Evolutionary conservation across 2,888 invertebrate species (phyloP).

Genomic region (Tridacna gigas): DNA sequence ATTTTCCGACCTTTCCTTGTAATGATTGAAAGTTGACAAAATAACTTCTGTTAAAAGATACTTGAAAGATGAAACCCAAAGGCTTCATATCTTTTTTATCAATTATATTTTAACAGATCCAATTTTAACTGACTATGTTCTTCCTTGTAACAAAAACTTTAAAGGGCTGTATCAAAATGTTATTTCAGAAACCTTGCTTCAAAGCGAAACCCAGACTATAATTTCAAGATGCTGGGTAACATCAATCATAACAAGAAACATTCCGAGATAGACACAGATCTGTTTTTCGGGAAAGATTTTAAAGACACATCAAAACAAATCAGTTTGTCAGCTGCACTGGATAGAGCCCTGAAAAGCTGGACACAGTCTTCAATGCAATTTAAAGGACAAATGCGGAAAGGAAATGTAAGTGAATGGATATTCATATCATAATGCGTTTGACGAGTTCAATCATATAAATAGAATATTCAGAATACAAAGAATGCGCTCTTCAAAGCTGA

Average conservation of each 20-base stretch:
- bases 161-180: not conserved
- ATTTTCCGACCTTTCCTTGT: too few relatives aligned
- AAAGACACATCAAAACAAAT: slow-evolving; percentile 65
- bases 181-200: slow-evolving; percentile 59
- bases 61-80: too few relatives aligned
- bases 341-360: slow-evolving; percentile 52
- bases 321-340: slow-evolving; percentile 44
- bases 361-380: slow-evolving; percentile 29
- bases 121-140: not conserved
- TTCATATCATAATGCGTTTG: slow-evolving; percentile 5
- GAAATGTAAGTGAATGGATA: slow-evolving; percentile 47
- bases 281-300: slow-evolving; percentile 65
- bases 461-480: too few relatives aligned
- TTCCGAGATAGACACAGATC: slow-evolving; percentile 58
- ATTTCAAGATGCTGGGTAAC: slow-evolving; percentile 56
- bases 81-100: too few relatives aligned
- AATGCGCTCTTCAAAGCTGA: too few relatives aligned
- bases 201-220: slow-evolving; percentile 52
- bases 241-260: slow-evolving; percentile 64
- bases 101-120: too few relatives aligned
- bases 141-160: too few relatives aligned
- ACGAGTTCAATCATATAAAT: too few relatives aligned
- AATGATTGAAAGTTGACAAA: too few relatives aligned
- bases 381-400: slow-evolving; percentile 43
- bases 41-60: not conserved